phyloP scores from a whole-genome alignment of 2,797 vertebrate species.

The Pygocentrus nattereri region DNA sequence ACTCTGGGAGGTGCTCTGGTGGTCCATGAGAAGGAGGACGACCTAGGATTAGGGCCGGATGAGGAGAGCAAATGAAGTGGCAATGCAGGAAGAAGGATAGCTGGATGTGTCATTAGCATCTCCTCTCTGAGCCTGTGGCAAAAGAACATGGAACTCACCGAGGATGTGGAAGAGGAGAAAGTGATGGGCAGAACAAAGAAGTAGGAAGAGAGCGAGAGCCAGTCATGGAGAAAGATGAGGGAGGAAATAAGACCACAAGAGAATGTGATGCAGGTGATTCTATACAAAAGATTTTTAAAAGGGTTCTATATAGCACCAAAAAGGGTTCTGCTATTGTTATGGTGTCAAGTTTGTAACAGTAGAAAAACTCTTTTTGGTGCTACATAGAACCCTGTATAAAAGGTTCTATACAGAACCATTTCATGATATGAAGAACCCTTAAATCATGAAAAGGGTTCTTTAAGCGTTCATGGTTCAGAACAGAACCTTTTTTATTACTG shows the following conservation, averaged over 20 bases:
- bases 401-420: too few relatives aligned
- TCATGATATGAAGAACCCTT: too few relatives aligned
- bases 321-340: too few relatives aligned
- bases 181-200: neutral
- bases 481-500: too few relatives aligned
- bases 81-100: constrained; percentile 82
- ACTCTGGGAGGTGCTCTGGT: constrained; percentile 80
- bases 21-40: constrained; percentile 80
- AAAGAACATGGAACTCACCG: constrained; percentile 12
- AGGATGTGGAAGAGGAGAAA: neutral
- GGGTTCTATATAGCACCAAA: too few relatives aligned
- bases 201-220: neutral
- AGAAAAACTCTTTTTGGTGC: too few relatives aligned
- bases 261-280: too few relatives aligned
- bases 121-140: constrained; percentile 73
- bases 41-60: constrained; percentile 81
- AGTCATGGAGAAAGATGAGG: neutral
- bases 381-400: too few relatives aligned
- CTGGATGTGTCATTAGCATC: constrained; percentile 82
- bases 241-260: neutral
- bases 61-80: constrained; percentile 81
- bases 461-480: too few relatives aligned
- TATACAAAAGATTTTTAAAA: too few relatives aligned
- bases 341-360: too few relatives aligned
- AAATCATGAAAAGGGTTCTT: too few relatives aligned